These are phyloP conservation scores for Ictalurus furcatus DNA, from an alignment of 2,113 vertebrate species.

Conservation along the genomic window DNA sequence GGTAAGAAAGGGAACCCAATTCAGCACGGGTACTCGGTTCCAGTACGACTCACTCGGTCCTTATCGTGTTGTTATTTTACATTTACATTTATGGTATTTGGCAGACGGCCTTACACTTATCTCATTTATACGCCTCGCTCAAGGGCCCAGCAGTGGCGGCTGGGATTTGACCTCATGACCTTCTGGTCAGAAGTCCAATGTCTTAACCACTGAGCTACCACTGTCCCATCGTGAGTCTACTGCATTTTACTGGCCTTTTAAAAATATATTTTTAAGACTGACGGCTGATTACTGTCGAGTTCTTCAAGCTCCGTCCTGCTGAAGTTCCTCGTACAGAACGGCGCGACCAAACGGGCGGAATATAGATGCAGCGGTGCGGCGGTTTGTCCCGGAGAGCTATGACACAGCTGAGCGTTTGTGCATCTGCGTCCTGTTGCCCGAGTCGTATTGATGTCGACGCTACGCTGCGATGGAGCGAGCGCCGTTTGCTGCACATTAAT, in stretches of 20 bases:
- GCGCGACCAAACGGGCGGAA: not conserved
- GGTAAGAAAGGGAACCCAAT: not conserved
- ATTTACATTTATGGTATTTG: too few species aligned
- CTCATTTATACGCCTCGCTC: too few species aligned
- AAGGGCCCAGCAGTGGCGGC: too few species aligned
- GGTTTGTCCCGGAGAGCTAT: not conserved
- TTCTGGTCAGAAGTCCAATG: too few species aligned
- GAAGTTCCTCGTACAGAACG: not conserved
- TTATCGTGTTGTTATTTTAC: too few species aligned
- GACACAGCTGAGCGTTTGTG: slow-evolving; percentile 6
- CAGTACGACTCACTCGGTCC: too few species aligned
- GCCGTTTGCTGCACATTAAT: slow-evolving; percentile 25
- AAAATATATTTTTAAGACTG: not conserved
- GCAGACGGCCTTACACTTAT: too few species aligned
- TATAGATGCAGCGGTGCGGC: not conserved
- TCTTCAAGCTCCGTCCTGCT: not conserved
- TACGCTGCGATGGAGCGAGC: not conserved
- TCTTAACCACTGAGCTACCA: too few species aligned
- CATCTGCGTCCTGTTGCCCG: not conserved
- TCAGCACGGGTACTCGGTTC: not conserved
- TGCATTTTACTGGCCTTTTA: not conserved
- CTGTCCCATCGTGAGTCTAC: too few species aligned
- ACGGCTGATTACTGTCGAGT: not conserved
- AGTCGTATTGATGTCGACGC: slow-evolving; percentile 10
- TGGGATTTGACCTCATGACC: too few species aligned